Evolutionary conservation across 2,888 invertebrate species (phyloP).

Genomic region (Eumacrocentrus americanus): DNA sequence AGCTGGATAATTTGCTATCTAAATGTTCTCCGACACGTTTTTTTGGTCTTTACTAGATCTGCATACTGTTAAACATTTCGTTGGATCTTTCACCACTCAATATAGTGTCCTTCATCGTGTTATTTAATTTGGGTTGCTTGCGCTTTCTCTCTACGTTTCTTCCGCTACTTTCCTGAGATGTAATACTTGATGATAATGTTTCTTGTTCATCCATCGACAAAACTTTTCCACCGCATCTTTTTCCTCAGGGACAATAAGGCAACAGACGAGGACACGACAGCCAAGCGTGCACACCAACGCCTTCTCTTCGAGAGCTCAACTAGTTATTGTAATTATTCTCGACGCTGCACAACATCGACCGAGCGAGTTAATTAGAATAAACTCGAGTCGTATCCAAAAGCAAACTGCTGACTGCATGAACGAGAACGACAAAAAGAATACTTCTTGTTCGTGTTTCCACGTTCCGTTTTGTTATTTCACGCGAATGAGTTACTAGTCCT

Average conservation of each 20-base stretch:
- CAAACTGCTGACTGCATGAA: conserved; percentile 1
- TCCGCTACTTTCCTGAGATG: background rate
- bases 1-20: background rate
- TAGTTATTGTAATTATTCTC: background rate
- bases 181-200: background rate
- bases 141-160: background rate
- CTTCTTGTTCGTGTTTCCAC: conserved; percentile 1
- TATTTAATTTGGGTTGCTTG: too few relatives aligned
- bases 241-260: too few relatives aligned
- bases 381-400: background rate
- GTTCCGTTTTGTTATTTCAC: conserved; percentile 1
- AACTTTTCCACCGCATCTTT: background rate
- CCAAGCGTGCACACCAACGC: background rate
- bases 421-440: conserved; percentile 1
- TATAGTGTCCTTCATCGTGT: background rate
- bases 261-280: background rate
- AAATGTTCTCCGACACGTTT: too few relatives aligned
- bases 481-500: background rate
- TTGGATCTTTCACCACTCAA: background rate
- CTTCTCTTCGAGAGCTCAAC: background rate
- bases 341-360: background rate
- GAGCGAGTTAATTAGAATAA: background rate
- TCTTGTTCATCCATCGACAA: background rate
- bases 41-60: background rate
- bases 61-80: background rate